phyloP scores from a whole-genome alignment of 2,888 invertebrate genomes.

The Microplitis manilae region DNA sequence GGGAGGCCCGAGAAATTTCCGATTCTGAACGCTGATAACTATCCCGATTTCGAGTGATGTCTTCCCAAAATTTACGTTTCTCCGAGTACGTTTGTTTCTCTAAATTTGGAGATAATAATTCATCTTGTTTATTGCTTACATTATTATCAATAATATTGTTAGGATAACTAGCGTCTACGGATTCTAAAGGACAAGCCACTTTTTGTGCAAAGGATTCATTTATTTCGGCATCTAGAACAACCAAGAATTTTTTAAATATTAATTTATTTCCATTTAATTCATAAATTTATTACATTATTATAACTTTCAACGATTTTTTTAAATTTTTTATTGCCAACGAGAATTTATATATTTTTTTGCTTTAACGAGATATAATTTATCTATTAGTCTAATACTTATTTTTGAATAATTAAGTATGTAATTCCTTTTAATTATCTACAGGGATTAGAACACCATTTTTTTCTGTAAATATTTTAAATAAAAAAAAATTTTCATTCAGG shows the following conservation, averaged over 20 bases:
- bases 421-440: neutral
- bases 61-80: constrained; percentile 70
- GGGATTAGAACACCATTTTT: neutral
- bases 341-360: no score
- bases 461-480: neutral
- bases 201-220: constrained; percentile 69
- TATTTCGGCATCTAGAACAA: constrained; percentile 71
- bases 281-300: no score
- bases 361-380: no score
- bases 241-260: constrained; percentile 56
- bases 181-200: constrained; percentile 68
- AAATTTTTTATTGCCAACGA: constrained; percentile 29
- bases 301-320: constrained; percentile 23
- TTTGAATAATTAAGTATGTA: neutral
- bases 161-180: constrained; percentile 66
- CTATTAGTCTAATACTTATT: no score
- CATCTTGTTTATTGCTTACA: constrained; percentile 56
- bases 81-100: constrained; percentile 69
- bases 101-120: constrained; percentile 55
- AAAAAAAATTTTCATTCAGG: neutral
- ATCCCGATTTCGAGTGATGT: constrained; percentile 66
- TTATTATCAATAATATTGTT: constrained; percentile 60
- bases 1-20: constrained; percentile 66
- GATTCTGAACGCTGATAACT: constrained; percentile 68
- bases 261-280: constrained; percentile 15